Percentiles rank a stretch among this genome's conserved stretches.
These are phyloP conservation scores for Platorchestia sp. DNA, from an alignment of 1,140 invertebrate genomes.

Conservation along the genomic window DNA sequence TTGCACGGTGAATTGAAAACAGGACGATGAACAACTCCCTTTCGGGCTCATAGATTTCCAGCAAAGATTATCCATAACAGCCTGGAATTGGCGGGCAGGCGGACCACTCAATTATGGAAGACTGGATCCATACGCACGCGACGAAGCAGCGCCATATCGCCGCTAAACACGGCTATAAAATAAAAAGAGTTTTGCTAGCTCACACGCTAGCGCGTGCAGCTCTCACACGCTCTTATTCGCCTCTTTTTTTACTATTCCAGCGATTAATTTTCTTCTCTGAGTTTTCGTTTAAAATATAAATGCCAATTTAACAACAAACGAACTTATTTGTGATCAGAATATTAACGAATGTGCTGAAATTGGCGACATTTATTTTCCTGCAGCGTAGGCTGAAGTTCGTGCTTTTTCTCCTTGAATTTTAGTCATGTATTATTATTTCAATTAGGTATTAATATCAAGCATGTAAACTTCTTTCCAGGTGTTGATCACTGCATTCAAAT, in stretches of 20 bases:
- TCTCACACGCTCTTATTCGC: background rate
- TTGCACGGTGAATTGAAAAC: background rate
- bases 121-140: slow-evolving; percentile 39
- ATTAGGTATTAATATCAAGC: too few relatives aligned
- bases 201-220: background rate
- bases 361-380: background rate
- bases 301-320: background rate
- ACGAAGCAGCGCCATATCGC: background rate
- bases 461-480: too few relatives aligned
- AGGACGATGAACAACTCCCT: background rate
- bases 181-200: background rate
- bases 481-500: too few relatives aligned
- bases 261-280: background rate
- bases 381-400: background rate
- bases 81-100: slow-evolving; percentile 3
- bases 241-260: background rate
- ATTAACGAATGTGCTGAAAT: background rate
- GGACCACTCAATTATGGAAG: slow-evolving; percentile 2
- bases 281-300: background rate
- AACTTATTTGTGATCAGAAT: background rate
- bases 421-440: background rate
- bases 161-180: background rate
- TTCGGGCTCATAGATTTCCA: background rate
- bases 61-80: slow-evolving; percentile 44
- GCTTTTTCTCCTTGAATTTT: background rate